phyloP scores from a whole-genome alignment of 2,888 invertebrate species.

The Athrips mouffetella region DNA sequence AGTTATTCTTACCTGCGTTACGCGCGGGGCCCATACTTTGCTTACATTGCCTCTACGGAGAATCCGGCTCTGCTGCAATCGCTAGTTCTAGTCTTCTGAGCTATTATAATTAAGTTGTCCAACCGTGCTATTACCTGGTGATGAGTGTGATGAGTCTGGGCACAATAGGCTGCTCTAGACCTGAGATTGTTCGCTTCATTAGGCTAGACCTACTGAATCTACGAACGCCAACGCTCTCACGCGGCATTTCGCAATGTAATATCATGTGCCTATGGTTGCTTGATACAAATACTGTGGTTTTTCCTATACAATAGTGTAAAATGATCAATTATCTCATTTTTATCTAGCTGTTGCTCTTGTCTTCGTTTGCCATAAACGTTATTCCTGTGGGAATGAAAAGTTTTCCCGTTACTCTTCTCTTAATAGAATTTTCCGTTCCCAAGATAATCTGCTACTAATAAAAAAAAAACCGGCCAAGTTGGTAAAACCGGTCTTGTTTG shows the following conservation, averaged over 20 bases:
- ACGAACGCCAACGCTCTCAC: constrained; percentile 30
- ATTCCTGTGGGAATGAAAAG: too few relatives aligned
- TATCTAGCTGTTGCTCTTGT: too few relatives aligned
- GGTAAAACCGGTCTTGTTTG: too few relatives aligned
- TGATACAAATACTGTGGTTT: too few relatives aligned
- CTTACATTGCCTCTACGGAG: not conserved
- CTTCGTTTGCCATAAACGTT: too few relatives aligned
- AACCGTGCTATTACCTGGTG: constrained; percentile 12
- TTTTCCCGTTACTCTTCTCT: too few relatives aligned
- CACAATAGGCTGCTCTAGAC: constrained; percentile 15
- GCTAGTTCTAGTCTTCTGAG: not conserved
- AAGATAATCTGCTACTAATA: too few relatives aligned
- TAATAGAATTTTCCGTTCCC: too few relatives aligned
- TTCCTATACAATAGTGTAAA: not conserved
- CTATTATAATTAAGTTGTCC: constrained; percentile 18
- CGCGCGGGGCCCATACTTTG: not conserved
- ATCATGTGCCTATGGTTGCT: constrained; percentile 28
- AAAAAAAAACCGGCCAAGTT: too few relatives aligned
- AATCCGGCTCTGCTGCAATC: too few relatives aligned
- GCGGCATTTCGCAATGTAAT: constrained; percentile 32
- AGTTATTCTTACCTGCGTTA: not conserved
- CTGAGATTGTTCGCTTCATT: not conserved
- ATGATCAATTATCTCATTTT: too few relatives aligned
- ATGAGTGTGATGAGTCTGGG: constrained; percentile 15
- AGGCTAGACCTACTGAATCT: constrained; percentile 15